phyloP scores from a whole-genome alignment of 2,888 invertebrate genomes.

The Amorpha juglandis region DNA sequence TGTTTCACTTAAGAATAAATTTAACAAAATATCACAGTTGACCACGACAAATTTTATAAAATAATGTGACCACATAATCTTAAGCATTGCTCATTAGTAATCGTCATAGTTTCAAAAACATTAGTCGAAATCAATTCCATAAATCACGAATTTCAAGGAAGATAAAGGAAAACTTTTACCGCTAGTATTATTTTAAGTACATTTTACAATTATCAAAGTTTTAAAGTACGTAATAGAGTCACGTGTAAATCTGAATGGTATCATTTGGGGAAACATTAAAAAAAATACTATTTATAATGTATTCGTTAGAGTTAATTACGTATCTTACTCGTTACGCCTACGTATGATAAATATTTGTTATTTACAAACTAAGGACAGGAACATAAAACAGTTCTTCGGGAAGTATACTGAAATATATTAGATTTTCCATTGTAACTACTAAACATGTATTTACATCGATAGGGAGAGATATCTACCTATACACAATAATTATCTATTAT shows the following conservation, averaged over 20 bases:
- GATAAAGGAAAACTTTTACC: constrained; percentile 53
- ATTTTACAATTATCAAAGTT: constrained; percentile 77
- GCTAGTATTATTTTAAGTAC: constrained; percentile 78
- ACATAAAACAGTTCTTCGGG: constrained; percentile 82
- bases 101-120: constrained; percentile 37
- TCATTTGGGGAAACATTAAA: constrained; percentile 65
- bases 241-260: constrained; percentile 69
- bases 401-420: constrained; percentile 80
- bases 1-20: constrained; percentile 77
- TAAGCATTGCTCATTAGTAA: constrained; percentile 50
- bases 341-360: constrained; percentile 68
- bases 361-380: constrained; percentile 81
- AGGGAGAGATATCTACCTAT: constrained; percentile 70
- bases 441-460: constrained; percentile 75
- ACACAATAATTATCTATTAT: constrained; percentile 64
- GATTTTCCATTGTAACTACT: constrained; percentile 71
- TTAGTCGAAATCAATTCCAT: constrained; percentile 35
- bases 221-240: constrained; percentile 70
- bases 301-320: constrained; percentile 51
- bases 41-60: constrained; percentile 74
- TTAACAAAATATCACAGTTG: constrained; percentile 84
- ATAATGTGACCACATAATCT: constrained; percentile 67
- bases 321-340: constrained; percentile 56
- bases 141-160: constrained; percentile 45
- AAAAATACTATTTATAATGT: constrained; percentile 58